Conservation (phyloP, 2,113 vertebrate species). For the Hippolais icterina region DNA sequence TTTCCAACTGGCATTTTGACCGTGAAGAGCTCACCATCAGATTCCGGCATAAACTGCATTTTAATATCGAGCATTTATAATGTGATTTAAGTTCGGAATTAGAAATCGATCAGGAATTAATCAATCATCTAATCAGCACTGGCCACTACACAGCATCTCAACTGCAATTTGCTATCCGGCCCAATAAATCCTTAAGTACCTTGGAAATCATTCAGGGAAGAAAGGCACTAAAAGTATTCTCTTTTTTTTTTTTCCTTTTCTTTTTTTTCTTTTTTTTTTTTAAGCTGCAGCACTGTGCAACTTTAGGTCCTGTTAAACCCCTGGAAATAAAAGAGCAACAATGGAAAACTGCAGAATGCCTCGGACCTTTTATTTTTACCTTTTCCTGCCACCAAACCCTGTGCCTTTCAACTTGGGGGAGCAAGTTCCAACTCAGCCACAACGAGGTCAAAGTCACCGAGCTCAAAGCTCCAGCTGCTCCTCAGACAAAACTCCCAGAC, state of each 20-base stretch:
- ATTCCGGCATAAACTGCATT: background rate
- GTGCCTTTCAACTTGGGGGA: slow-evolving; percentile 64
- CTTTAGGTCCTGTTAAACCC: background rate
- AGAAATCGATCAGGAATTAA: slow-evolving; percentile 59
- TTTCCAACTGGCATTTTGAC: background rate
- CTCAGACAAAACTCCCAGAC: background rate
- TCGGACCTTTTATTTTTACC: background rate
- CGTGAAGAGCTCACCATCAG: background rate
- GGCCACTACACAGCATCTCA: background rate
- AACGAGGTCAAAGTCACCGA: slow-evolving; percentile 62
- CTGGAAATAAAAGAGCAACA: slow-evolving; percentile 61
- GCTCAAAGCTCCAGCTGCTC: slow-evolving; percentile 17
- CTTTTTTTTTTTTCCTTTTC: background rate
- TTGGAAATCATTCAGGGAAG: slow-evolving; percentile 34
- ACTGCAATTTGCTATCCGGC: slow-evolving; percentile 27
- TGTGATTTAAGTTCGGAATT: slow-evolving; percentile 22
- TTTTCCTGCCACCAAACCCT: slow-evolving; percentile 32
- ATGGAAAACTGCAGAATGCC: slow-evolving; percentile 37
- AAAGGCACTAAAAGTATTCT: slow-evolving; percentile 27
- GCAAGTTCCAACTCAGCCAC: slow-evolving; percentile 57
- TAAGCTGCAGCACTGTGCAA: background rate
- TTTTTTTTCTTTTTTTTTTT: background rate
- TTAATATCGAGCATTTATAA: slow-evolving; percentile 24
- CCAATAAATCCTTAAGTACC: slow-evolving; percentile 31
- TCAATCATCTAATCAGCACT: slow-evolving; percentile 39